Conservation (phyloP, 2,888 invertebrate genomes). For the Acrocera orbiculus region DNA sequence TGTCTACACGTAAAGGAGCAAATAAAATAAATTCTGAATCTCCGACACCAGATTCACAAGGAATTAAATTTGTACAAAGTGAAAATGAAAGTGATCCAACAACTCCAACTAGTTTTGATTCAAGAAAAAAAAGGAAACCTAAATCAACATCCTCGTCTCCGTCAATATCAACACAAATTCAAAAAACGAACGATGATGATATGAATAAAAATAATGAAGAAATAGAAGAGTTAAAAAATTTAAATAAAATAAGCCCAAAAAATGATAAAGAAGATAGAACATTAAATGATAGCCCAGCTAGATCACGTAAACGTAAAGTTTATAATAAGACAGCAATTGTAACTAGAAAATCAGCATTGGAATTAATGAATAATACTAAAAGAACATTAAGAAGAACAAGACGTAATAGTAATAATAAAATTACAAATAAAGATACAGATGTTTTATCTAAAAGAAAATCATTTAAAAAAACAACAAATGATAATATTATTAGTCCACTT, state of each 20-base stretch:
- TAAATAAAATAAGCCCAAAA: constrained; percentile 13
- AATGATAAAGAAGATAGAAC: constrained; percentile 9
- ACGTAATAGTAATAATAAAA: too few relatives aligned
- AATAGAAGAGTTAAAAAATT: constrained; percentile 17
- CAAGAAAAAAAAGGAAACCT: background rate
- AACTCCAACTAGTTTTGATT: constrained; percentile 1
- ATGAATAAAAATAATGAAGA: constrained; percentile 21
- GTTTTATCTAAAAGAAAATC: too few relatives aligned
- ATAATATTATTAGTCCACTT: too few relatives aligned
- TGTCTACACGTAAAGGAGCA: constrained; percentile 5
- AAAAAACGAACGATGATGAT: constrained; percentile 10
- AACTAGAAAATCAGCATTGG: constrained; percentile 11
- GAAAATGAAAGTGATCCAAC: constrained; percentile 3
- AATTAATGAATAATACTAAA: constrained; percentile 16
- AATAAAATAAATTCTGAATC: constrained; percentile 5
- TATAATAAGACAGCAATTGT: constrained; percentile 9
- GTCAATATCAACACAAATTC: constrained; percentile 7
- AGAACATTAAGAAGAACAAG: constrained; percentile 1
- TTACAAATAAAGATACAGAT: too few relatives aligned
- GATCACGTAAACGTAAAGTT: constrained; percentile 10
- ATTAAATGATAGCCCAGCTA: constrained; percentile 11
- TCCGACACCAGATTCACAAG: background rate
- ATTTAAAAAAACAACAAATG: too few relatives aligned
- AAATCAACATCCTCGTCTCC: background rate
- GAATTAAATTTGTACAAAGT: too few relatives aligned